Evolutionary conservation across 2,888 invertebrate species (phyloP).

Genomic region (Pseudococcus jackbeardsleyi): DNA sequence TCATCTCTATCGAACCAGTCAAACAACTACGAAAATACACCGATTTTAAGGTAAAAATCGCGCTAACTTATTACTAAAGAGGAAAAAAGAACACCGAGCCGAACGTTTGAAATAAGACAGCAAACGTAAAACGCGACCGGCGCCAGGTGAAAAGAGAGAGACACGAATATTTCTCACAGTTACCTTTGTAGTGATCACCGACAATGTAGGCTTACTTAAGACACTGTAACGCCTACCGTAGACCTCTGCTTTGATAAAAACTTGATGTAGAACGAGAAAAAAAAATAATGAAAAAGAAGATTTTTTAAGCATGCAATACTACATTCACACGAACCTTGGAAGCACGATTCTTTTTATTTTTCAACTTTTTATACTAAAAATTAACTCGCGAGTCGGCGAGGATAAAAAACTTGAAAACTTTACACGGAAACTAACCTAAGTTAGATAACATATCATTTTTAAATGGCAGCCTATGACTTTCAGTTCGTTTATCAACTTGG

Average conservation of each 20-base stretch:
- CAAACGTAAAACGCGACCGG: slow-evolving; percentile 35
- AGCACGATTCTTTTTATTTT: slow-evolving; percentile 34
- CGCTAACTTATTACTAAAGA: not conserved
- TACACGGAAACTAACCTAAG: slow-evolving; percentile 28
- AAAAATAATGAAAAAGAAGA: slow-evolving; percentile 49
- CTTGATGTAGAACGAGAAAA: slow-evolving; percentile 49
- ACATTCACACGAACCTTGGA: slow-evolving; percentile 42
- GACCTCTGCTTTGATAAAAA: slow-evolving; percentile 54
- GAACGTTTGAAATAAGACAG: slow-evolving; percentile 33
- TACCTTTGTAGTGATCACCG: slow-evolving; percentile 53
- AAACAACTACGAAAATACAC: slow-evolving; percentile 23
- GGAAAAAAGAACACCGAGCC: not conserved
- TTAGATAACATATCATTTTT: not conserved
- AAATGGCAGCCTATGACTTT: slow-evolving; percentile 6
- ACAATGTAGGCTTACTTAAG: slow-evolving; percentile 59
- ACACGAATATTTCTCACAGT: slow-evolving; percentile 52
- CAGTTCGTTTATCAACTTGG: not conserved
- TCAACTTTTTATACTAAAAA: slow-evolving; percentile 39
- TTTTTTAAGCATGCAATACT: slow-evolving; percentile 48
- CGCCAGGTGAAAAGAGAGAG: slow-evolving; percentile 52
- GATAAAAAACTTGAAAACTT: slow-evolving; percentile 41
- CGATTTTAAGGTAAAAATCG: slow-evolving; percentile 44
- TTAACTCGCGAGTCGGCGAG: not conserved
- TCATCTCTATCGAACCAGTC: slow-evolving; percentile 29
- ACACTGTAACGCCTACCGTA: slow-evolving; percentile 59